Percentiles rank a stretch among this genome's conserved stretches.
phyloP scores from a whole-genome alignment of 2,888 invertebrate genomes.

The Corbicula japonica region DNA sequence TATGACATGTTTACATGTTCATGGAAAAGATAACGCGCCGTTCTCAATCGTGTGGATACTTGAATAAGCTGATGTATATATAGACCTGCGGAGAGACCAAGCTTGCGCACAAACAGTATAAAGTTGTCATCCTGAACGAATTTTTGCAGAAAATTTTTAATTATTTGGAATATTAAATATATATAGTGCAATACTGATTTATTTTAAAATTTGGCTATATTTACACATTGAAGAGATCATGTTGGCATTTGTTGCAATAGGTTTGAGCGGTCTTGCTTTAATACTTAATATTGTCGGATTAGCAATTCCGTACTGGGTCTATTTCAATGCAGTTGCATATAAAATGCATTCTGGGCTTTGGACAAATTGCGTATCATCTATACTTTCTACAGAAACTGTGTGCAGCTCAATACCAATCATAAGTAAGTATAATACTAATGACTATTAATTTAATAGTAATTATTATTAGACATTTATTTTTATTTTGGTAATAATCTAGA shows the following conservation, averaged over 20 bases:
- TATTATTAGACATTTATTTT: not conserved
- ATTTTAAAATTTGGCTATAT: no score
- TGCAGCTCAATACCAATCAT: not conserved
- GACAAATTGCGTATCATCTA: not conserved
- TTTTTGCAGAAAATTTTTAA: no score
- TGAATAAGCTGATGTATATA: no score
- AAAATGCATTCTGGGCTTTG: constrained; percentile 1
- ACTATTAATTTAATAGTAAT: not conserved
- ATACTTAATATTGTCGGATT: constrained; percentile 16
- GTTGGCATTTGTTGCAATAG: constrained; percentile 10
- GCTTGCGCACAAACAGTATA: no score
- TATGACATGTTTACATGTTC: no score
- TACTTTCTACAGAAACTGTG: not conserved
- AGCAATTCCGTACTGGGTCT: constrained; percentile 12
- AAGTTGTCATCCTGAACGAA: no score
- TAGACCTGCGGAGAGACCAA: no score
- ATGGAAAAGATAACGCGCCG: no score
- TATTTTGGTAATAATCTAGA: not conserved
- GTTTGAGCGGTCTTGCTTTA: not conserved
- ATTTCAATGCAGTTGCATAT: not conserved
- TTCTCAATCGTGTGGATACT: no score
- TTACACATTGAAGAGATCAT: no score
- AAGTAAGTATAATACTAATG: not conserved
- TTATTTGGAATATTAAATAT: no score
- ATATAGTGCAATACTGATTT: no score